phyloP scores from a whole-genome alignment of 2,113 vertebrate species.

The Cebidichthys violaceus region DNA sequence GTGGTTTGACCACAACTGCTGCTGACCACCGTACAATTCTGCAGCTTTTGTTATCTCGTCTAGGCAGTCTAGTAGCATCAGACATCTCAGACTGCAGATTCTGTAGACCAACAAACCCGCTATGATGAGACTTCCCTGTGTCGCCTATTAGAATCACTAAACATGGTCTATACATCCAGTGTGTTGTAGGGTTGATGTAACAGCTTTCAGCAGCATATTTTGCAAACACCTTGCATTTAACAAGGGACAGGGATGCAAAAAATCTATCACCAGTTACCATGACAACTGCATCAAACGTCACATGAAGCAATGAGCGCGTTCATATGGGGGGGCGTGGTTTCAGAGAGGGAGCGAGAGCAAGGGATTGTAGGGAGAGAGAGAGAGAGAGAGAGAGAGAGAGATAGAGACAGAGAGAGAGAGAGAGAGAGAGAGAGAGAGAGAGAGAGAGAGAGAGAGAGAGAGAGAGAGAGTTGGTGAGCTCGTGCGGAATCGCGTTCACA shows the following conservation, averaged over 20 bases:
- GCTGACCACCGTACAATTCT: neutral
- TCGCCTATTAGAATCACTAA: neutral
- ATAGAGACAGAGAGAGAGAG: no score
- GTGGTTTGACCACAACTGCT: neutral
- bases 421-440: neutral
- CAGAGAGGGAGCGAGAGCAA: neutral
- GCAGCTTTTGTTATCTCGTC: neutral
- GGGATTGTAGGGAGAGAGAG: neutral
- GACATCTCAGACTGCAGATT: neutral
- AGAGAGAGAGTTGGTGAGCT: neutral
- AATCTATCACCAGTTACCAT: conserved; percentile 51
- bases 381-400: neutral
- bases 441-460: neutral
- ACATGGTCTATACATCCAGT: neutral
- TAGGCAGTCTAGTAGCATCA: neutral
- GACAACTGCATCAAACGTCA: conserved; percentile 59
- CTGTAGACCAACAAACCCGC: neutral
- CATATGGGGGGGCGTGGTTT: conserved; percentile 39
- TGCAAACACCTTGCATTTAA: neutral
- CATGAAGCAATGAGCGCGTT: conserved; percentile 16
- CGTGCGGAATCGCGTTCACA: neutral
- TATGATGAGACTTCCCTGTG: neutral
- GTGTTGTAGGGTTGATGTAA: neutral
- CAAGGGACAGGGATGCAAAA: neutral
- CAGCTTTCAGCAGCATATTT: neutral